Base-by-base conservation (phyloP, 2,113 vertebrate species). In the Nymphicus hollandicus region DNA sequence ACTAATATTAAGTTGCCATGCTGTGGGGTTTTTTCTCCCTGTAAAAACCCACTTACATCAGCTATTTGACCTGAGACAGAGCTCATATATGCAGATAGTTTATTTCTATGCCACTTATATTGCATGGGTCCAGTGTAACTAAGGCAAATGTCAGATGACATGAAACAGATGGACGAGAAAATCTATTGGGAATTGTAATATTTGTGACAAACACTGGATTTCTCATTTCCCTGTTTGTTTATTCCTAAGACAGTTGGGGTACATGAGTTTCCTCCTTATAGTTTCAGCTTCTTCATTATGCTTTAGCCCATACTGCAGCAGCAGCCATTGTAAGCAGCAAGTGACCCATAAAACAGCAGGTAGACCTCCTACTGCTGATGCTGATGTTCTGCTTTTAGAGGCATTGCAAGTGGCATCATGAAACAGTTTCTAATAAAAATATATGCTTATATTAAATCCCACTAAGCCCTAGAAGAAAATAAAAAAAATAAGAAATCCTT, bases 111-210 rank as follows among this genome's bases (percentile, higher is more conserved):
- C 3, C 31, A 35, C 24, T 83, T 39, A 10, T 2, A n/a, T 83
- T 53, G 33, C 11, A 18, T 1, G 1, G 11, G 24, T 63, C 53
- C 7, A 0, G 23, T 2, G 1, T 79, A 72, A 68, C 37, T 69
- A 66, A 91, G 41, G 18, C 84, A 70, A 65, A n/a, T 1, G 2
- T 18, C 52, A 18, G 17, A 24, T 89, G 63, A 77, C 0, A 0
- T 88, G 88, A 39, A 91, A 12, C 52, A 81, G 47, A 72, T 66
- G 88, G 78, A 80, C 79, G 73, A 61, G 46, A 49, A 92, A 69
- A 89, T 66, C 71, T 23, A 2, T 27, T 60, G 50, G 60, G 79
- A 71, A 70, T 71, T 73, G 37, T 43, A 31, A 22, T 66, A 37
- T 82, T 94, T 89, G 25, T 86, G 71, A 39, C 53, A 58, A 83